Percentiles rank a stretch among this genome's conserved stretches.
Conservation (phyloP, 2,797 vertebrate species). For the Sebastes flavidus region DNA sequence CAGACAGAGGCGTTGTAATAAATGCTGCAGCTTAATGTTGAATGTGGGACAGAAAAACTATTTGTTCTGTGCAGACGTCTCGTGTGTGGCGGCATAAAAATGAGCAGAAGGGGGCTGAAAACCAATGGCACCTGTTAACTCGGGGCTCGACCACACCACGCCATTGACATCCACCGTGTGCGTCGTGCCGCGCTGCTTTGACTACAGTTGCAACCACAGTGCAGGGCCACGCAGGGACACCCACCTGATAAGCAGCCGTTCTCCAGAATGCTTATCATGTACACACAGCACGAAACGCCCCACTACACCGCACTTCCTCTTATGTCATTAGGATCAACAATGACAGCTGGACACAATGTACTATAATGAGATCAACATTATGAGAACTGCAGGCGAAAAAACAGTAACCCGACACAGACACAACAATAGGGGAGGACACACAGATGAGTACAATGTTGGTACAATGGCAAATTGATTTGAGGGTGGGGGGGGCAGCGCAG, state of each 20-base stretch:
- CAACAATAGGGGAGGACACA: conserved; percentile 7
- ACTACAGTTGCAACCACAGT: conserved; percentile 25
- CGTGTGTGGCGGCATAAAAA: not conserved
- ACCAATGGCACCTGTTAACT: conserved; percentile 48
- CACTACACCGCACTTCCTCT: conserved; percentile 60
- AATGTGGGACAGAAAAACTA: conserved; percentile 1
- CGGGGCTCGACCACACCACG: conserved; percentile 9
- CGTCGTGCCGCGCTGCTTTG: conserved; percentile 15
- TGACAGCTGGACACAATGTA: conserved; percentile 62
- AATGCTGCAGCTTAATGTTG: not conserved
- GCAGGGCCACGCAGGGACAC: conserved; percentile 34
- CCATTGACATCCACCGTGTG: not conserved
- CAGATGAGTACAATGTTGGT: conserved; percentile 8
- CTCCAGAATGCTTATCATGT: conserved; percentile 67
- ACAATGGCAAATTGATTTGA: conserved; percentile 36
- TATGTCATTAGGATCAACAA: conserved; percentile 52
- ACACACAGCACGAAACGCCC: conserved; percentile 58
- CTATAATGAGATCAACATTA: conserved; percentile 46
- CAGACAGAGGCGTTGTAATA: not conserved
- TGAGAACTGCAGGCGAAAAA: conserved; percentile 35
- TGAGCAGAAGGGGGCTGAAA: not conserved
- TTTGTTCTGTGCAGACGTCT: not conserved
- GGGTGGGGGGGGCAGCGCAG: not conserved
- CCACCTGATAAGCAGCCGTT: conserved; percentile 70
- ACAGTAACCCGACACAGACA: not conserved